Evolutionary conservation across 2,797 vertebrate genomes (phyloP).

Genomic region (Smutsia gigantea): DNA sequence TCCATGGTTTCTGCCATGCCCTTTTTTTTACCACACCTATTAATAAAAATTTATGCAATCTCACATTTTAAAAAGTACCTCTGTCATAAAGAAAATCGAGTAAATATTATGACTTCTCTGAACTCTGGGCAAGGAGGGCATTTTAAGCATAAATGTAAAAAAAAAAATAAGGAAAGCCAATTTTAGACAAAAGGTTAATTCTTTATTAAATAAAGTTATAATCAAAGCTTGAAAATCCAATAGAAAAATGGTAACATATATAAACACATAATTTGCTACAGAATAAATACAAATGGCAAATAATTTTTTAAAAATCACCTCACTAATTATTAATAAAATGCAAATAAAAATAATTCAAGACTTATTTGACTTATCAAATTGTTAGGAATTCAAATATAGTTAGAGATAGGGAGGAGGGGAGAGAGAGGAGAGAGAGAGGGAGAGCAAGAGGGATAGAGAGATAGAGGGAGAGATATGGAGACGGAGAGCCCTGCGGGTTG

Average conservation of each 20-base stretch:
- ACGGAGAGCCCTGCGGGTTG: not conserved
- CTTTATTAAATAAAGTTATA: not conserved
- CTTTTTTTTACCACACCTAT: not conserved
- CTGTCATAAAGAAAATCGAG: conserved; percentile 1
- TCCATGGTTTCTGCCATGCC: not conserved
- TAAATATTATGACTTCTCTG: not conserved
- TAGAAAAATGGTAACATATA: not conserved
- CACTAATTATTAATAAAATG: not conserved
- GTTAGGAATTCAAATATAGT: not conserved
- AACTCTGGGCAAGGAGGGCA: not conserved
- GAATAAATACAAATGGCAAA: not conserved
- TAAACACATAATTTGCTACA: not conserved
- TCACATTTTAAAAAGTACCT: conserved; percentile 46
- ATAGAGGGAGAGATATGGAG: not conserved
- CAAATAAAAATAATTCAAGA: not conserved
- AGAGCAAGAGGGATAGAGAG: not conserved
- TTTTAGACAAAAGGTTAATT: not conserved
- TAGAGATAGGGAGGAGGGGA: not conserved
- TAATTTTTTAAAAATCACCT: not conserved
- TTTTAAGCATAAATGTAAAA: conserved; percentile 42
- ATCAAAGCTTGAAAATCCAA: conserved; percentile 1
- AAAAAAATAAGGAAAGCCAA: not conserved
- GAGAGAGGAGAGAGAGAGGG: not conserved
- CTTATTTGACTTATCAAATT: not conserved
- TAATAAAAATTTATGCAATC: conserved; percentile 41